Base-by-base conservation (phyloP, 2,113 vertebrate species). In the Archilochus colubris region DNA sequence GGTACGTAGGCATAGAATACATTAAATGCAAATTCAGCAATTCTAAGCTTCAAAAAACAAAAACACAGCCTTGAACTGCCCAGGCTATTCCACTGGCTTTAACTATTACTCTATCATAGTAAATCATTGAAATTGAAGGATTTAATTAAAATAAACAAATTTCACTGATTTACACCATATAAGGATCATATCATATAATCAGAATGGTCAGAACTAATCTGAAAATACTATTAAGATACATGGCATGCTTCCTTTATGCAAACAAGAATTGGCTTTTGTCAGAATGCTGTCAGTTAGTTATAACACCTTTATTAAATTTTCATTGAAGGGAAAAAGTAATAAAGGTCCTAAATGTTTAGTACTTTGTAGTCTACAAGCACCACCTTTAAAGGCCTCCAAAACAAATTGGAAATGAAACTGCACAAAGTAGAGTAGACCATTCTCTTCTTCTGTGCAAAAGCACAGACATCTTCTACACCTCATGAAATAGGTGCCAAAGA, bases 21-120 rank as follows among this genome's bases (percentile, higher is more conserved):
- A 86, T 66, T 86, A 89, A 90, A 90, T 92, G 64, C 43, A 92
- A 86, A 90, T 75, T 94, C 91, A 95, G 80, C 55, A 46, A 33
- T 90, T 82, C 38, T 83, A 88, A 88, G 28, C 23, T 72, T 7
- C 59, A 48, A 70, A 79, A 80, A 55, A 27, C 23, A 24, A 82
- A 87, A 89, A 46, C 8, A 53, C 3, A 61, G 10, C 40, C 8
- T 72, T 7, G 7, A 64, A 14, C n/a, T 73, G 14, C n/a, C 67
- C 19, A 80, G 27, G 21, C 5, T 89, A 33, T 58, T 91, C 24
- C 24, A 86, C 6, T 69, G 30, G 14, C 36, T 43, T 80, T 64
- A 83, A 20, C 28, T 66, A 9, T 48, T 58, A 24, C 58, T 59
- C 86, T 48, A 9, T 55, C 48, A 67, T 12, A 66, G 1, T 64